A percentile compares a stretch with the other conserved stretches of the same genome.
phyloP scores from a whole-genome alignment of 2,888 invertebrate species.

The Theodoxus fluviatilis region DNA sequence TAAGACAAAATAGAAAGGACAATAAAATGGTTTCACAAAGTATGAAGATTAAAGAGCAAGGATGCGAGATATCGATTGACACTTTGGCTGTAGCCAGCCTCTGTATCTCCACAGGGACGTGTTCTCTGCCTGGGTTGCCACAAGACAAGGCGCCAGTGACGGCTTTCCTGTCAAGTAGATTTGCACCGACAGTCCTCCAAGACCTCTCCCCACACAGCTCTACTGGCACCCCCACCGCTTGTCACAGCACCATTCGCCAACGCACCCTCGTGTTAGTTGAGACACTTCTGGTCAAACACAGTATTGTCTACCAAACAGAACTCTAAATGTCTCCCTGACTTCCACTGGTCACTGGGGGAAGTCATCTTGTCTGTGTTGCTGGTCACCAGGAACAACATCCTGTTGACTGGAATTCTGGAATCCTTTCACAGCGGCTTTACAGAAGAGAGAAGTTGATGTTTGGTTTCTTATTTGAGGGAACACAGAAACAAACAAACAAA shows the following conservation, averaged over 20 bases:
- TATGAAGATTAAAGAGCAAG: neutral
- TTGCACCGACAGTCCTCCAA: neutral
- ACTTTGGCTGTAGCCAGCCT: slow-evolving; percentile 11
- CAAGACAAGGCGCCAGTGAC: slow-evolving; percentile 73
- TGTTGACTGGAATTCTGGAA: too few relatives aligned
- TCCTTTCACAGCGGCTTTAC: too few relatives aligned
- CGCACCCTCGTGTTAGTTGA: neutral
- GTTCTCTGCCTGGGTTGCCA: slow-evolving; percentile 87
- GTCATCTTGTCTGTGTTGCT: too few relatives aligned
- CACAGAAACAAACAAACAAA: slow-evolving; percentile 31
- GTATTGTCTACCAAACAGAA: too few relatives aligned
- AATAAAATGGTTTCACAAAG: neutral
- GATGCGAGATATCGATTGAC: neutral
- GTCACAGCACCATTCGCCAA: neutral
- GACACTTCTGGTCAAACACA: neutral
- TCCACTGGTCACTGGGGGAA: too few relatives aligned
- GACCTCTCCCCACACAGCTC: slow-evolving; percentile 1
- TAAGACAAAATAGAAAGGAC: neutral
- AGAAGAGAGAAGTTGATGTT: too few relatives aligned
- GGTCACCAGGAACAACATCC: too few relatives aligned
- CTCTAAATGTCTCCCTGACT: too few relatives aligned
- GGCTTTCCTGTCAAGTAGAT: slow-evolving; percentile 43
- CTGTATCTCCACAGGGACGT: slow-evolving; percentile 76
- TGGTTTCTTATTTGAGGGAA: slow-evolving; percentile 29
- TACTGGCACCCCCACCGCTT: slow-evolving; percentile 1